Conservation (phyloP, 2,113 vertebrate genomes). For the Thalassoma bifasciatum region DNA sequence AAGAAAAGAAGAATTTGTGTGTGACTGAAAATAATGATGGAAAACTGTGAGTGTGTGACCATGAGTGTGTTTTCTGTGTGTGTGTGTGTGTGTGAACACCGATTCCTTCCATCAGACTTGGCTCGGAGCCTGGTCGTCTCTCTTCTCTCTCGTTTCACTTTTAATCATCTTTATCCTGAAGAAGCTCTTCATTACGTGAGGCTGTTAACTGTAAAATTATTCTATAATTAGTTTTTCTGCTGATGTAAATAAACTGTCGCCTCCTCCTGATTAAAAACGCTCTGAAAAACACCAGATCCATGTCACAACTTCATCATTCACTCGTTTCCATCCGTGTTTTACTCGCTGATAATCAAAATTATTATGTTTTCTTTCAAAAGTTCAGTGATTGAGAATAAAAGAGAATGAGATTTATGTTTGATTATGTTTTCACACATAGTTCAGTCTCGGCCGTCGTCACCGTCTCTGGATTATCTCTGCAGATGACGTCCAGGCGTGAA, state of each 20-base stretch:
- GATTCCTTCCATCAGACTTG: constrained; percentile 36
- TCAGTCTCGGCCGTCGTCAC: neutral
- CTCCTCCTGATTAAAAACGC: constrained; percentile 1
- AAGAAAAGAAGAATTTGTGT: too few species aligned
- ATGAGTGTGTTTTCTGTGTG: neutral
- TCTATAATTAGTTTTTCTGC: constrained; percentile 33
- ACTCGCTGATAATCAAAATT: too few species aligned
- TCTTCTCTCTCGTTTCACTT: constrained; percentile 40
- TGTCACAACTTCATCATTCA: too few species aligned
- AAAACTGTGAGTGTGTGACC: neutral
- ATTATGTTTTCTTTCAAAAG: too few species aligned
- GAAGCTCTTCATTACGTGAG: constrained; percentile 49
- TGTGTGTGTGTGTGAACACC: constrained; percentile 21
- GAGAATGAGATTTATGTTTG: neutral
- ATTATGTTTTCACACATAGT: neutral
- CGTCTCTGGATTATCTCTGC: neutral
- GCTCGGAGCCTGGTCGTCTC: constrained; percentile 12
- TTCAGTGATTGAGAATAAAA: too few species aligned
- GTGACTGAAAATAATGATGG: too few species aligned
- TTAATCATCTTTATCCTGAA: constrained; percentile 54
- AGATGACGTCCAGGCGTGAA: neutral
- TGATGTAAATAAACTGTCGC: constrained; percentile 12
- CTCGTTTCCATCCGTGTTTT: too few species aligned
- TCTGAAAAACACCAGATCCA: neutral
- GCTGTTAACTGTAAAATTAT: constrained; percentile 36